Percentiles rank a stretch among this genome's conserved stretches.
Conservation (phyloP, 2,113 vertebrate species). For the Thermophis baileyi region DNA sequence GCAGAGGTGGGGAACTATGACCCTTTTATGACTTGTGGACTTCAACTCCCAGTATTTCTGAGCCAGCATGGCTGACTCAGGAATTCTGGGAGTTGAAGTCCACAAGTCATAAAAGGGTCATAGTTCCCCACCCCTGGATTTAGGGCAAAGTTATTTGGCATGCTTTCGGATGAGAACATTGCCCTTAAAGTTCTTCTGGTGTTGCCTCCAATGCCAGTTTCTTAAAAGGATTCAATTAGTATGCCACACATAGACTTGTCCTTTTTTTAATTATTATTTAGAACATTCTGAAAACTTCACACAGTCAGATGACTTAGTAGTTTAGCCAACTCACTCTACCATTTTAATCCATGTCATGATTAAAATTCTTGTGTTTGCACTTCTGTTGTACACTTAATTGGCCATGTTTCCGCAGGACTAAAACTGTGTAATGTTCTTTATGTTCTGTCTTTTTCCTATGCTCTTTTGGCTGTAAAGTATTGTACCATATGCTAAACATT, state of each 20-base stretch:
- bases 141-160: not conserved
- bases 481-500: conserved; percentile 73
- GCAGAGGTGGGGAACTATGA: not conserved
- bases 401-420: conserved; percentile 60
- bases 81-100: not conserved
- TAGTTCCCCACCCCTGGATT: not conserved
- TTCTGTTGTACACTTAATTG: conserved; percentile 65
- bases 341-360: conserved; percentile 40
- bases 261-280: conserved; percentile 25
- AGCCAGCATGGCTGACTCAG: not conserved
- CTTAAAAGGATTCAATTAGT: conserved; percentile 55
- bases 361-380: conserved; percentile 49
- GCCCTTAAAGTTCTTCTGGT: not conserved
- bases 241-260: conserved; percentile 40
- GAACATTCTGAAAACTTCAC: conserved; percentile 56
- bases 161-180: not conserved
- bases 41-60: not conserved
- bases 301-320: conserved; percentile 48
- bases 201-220: not conserved
- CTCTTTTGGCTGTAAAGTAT: conserved; percentile 75
- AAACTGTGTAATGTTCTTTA: conserved; percentile 73
- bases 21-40: not conserved
- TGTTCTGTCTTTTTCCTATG: conserved; percentile 76
- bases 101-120: not conserved
- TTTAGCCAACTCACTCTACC: conserved; percentile 36